phyloP scores from a whole-genome alignment of 2,797 vertebrate species.

The Falco columbarius region DNA sequence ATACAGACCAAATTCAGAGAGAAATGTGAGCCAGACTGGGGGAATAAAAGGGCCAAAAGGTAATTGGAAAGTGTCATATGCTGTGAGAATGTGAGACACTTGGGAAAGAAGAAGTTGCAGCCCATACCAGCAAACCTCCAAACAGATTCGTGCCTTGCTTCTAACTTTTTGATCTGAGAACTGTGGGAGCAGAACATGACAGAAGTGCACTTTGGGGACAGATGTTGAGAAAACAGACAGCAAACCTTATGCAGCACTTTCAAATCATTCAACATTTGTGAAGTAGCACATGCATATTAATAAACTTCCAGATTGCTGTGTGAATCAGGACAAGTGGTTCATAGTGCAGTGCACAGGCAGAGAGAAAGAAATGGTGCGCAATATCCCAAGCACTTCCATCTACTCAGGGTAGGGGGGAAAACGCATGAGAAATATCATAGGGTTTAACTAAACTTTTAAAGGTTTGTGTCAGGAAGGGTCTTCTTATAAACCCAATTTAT shows the following conservation, averaged over 20 bases:
- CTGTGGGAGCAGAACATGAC: not conserved
- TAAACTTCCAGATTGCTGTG: not conserved
- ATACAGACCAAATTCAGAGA: not conserved
- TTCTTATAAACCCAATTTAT: not conserved
- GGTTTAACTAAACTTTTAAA: not conserved
- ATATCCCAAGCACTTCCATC: not conserved
- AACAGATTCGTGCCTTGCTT: not conserved
- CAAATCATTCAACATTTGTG: not conserved
- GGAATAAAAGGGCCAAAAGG: conserved; percentile 57
- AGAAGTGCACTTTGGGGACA: conserved; percentile 26
- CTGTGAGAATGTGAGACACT: not conserved
- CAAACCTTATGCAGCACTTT: conserved; percentile 26
- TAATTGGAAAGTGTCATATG: conserved; percentile 59
- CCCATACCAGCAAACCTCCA: not conserved
- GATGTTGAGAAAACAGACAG: conserved; percentile 20
- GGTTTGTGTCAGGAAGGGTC: not conserved
- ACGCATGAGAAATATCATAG: not conserved
- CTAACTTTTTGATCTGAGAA: not conserved
- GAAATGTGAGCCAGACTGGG: conserved; percentile 16
- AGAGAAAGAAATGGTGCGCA: not conserved
- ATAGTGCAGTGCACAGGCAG: not conserved
- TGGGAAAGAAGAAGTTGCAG: conserved; percentile 8
- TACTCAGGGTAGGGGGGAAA: not conserved
- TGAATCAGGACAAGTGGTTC: not conserved
- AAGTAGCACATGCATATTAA: not conserved